Conservation (phyloP, 2,113 vertebrate genomes). For the Neoarius graeffei region DNA sequence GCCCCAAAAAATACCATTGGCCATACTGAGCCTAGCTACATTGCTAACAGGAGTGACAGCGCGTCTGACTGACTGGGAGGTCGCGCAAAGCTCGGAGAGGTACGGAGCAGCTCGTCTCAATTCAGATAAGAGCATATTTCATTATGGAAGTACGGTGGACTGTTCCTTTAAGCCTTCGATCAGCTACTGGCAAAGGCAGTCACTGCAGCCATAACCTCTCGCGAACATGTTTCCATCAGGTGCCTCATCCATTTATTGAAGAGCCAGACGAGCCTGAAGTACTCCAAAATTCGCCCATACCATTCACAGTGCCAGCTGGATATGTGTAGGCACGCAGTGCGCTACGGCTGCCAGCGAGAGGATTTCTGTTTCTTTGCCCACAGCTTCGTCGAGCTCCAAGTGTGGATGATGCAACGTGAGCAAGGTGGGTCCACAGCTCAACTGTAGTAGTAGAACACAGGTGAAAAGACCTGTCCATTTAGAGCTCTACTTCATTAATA, state of each 20-base stretch:
- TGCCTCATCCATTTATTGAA: slow-evolving; percentile 96
- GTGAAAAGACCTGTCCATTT: not conserved
- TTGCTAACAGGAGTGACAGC: too few relatives aligned
- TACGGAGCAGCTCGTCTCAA: too few relatives aligned
- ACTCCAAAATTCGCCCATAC: slow-evolving; percentile 89
- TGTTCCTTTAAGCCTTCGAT: not conserved
- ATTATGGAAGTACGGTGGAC: too few relatives aligned
- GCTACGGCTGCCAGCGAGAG: slow-evolving; percentile 90
- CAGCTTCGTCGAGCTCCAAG: slow-evolving; percentile 93
- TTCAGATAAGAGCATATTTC: too few relatives aligned
- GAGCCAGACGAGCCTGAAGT: slow-evolving; percentile 84
- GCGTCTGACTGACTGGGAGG: too few relatives aligned
- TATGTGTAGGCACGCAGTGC: slow-evolving; percentile 92
- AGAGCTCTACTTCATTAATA: not conserved
- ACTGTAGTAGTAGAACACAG: not conserved
- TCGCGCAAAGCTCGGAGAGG: too few relatives aligned
- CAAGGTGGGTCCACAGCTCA: slow-evolving; percentile 69
- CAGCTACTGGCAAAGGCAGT: too few relatives aligned
- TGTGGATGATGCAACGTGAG: slow-evolving; percentile 94
- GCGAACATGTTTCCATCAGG: slow-evolving; percentile 65
- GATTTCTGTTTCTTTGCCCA: slow-evolving; percentile 95
- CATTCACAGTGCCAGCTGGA: slow-evolving; percentile 82
- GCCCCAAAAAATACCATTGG: too few relatives aligned
- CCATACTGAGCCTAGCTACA: too few relatives aligned
- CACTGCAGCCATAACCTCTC: not conserved